Conservation (phyloP, 2,797 vertebrate species). For the Sparus aurata region DNA sequence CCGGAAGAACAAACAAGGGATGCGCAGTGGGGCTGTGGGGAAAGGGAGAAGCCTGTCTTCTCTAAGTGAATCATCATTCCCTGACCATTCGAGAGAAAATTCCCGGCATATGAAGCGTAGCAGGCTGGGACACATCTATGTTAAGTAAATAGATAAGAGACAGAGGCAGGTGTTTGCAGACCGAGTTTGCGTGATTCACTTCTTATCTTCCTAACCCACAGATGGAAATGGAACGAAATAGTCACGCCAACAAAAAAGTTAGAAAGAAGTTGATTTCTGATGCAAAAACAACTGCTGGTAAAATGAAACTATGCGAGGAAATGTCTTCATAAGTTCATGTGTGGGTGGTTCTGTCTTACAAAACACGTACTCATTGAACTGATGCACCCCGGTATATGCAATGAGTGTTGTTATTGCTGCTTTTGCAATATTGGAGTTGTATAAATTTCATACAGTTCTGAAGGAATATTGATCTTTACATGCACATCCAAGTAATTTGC, state of each 20-base stretch:
- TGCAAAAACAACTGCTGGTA: background rate
- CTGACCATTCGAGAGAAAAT: constrained; percentile 33
- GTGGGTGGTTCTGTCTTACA: constrained; percentile 32
- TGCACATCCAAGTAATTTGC: constrained; percentile 17
- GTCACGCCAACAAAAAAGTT: constrained; percentile 14
- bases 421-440: constrained; percentile 14
- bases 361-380: constrained; percentile 9
- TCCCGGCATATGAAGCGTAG: constrained; percentile 7
- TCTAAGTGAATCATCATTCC: constrained; percentile 46
- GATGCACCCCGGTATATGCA: background rate
- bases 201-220: constrained; percentile 2
- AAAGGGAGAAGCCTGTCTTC: constrained; percentile 42
- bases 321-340: constrained; percentile 19
- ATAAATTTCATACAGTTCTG: background rate
- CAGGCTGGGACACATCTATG: constrained; percentile 23
- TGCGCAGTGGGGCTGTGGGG: constrained; percentile 25
- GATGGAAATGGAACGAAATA: constrained; percentile 28
- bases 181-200: constrained; percentile 29
- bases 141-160: constrained; percentile 27
- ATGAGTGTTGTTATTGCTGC: background rate
- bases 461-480: constrained; percentile 18
- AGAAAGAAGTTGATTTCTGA: constrained; percentile 15
- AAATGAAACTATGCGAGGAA: constrained; percentile 14
- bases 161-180: constrained; percentile 12
- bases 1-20: constrained; percentile 53